Evolutionary conservation across 1,140 invertebrate species (phyloP).

Genomic region (Drosophila grimshawi): DNA sequence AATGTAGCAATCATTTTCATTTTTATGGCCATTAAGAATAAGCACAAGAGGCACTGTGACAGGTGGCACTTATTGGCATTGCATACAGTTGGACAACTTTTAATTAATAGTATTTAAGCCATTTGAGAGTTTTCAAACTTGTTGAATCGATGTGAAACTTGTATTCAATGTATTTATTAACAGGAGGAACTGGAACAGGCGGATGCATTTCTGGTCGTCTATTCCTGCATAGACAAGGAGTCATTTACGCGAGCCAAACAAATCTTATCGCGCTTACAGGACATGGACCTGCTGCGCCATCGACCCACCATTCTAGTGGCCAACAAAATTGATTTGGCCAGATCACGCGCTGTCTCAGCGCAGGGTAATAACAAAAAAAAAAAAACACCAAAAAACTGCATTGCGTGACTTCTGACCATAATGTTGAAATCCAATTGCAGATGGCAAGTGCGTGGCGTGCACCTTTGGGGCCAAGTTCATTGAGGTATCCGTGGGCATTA

Average conservation of each 20-base stretch:
- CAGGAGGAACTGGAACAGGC: conserved; percentile 90
- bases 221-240: conserved; percentile 95
- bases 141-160: neutral
- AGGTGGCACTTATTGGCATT: conserved; percentile 41
- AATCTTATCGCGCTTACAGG: conserved; percentile 90
- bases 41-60: conserved; percentile 7
- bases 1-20: conserved; percentile 79
- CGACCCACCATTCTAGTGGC: conserved; percentile 94
- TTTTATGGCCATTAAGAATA: conserved; percentile 67
- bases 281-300: conserved; percentile 89
- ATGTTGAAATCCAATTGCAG: conserved; percentile 84
- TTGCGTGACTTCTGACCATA: conserved; percentile 2
- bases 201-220: conserved; percentile 95
- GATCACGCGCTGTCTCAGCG: conserved; percentile 93
- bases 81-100: conserved; percentile 48
- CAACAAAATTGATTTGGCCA: conserved; percentile 97
- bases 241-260: conserved; percentile 93
- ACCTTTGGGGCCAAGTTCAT: conserved; percentile 94
- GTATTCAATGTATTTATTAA: conserved; percentile 26
- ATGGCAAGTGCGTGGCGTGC: conserved; percentile 94
- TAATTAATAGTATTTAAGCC: conserved; percentile 26
- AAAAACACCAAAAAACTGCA: neutral
- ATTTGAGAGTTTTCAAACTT: conserved; percentile 22
- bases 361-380: conserved; percentile 89
- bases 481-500: conserved; percentile 95